Evolutionary conservation across 2,888 invertebrate genomes (phyloP).

Genomic region (Xylota sylvarum): DNA sequence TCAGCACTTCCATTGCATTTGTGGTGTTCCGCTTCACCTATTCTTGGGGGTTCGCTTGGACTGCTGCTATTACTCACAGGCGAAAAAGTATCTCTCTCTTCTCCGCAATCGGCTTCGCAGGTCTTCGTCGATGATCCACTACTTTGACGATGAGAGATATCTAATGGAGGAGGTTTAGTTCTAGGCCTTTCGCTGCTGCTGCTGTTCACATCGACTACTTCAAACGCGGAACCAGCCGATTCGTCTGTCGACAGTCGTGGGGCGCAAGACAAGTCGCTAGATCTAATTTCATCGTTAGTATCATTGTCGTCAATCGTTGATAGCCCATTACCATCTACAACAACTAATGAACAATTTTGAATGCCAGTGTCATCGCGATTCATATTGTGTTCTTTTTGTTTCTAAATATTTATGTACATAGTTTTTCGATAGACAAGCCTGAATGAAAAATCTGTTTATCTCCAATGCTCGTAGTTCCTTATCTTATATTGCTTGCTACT

Average conservation of each 20-base stretch:
- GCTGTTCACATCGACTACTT: conserved; percentile 51
- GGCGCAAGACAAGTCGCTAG: conserved; percentile 35
- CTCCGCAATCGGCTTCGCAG: conserved; percentile 83
- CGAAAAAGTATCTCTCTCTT: conserved; percentile 84
- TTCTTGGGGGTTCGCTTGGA: conserved; percentile 77
- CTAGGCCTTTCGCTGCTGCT: conserved; percentile 39
- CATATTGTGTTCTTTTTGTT: conserved; percentile 49
- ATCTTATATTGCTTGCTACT: conserved; percentile 1
- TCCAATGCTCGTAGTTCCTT: not conserved
- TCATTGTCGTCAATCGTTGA: conserved; percentile 50
- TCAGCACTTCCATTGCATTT: conserved; percentile 73
- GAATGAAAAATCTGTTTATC: conserved; percentile 4
- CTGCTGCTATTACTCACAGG: conserved; percentile 81
- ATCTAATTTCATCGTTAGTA: conserved; percentile 49
- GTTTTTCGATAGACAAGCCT: conserved; percentile 11
- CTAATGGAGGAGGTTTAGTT: conserved; percentile 73
- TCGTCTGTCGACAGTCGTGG: conserved; percentile 54
- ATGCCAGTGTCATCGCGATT: conserved; percentile 68
- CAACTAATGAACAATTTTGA: conserved; percentile 53
- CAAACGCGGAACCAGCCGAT: conserved; percentile 64
- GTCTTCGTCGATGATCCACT: conserved; percentile 82
- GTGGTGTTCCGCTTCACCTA: conserved; percentile 52
- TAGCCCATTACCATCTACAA: conserved; percentile 46
- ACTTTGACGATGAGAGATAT: conserved; percentile 78
- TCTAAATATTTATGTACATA: conserved; percentile 49